Evolutionary conservation across 2,797 vertebrate genomes (phyloP), one percentile per base, ranked within the genome.

Genomic region (Telmatherina bonti): DNA sequence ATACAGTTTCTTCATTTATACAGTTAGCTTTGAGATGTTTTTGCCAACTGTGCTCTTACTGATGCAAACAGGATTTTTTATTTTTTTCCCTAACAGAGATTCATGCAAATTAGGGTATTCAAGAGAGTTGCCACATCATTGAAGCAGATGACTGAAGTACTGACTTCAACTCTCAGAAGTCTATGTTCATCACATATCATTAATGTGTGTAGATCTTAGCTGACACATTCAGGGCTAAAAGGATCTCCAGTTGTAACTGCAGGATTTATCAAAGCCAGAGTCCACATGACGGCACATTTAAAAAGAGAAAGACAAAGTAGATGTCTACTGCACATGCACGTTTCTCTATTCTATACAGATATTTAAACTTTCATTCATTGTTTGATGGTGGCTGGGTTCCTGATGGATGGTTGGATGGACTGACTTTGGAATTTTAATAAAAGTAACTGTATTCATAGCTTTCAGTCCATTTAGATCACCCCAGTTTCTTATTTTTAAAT

Each of bases 1-100:
- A 60, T 18, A 20, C n/a, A 43, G 18, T 72, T 71, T 62, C 68
- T 72, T 68, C 65, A 65, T 64, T 82, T 81, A 78, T 74, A 72
- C 59, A 24, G 59, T 60, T 61, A 61, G 52, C 26, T 74, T 62
- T 41, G 62, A 82, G 56, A 79, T 68, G 70, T 79, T 73, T 72
- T 70, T 57, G 56, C 64, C 57, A 71, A 77, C 76, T 30, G 47
- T 7, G 11, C 57, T 60, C 33, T 12, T 18, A 33, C 43, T 35
- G 63, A 74, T 74, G 43, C 56, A 70, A 74, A 67, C 49, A 36
- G 3, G 31, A 24, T 67, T n/a, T 70, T 59, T 59, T 79, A 49
- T 20, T 29, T 33, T 55, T 58, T 71, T 59, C 51, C 61, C 41
- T 2, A 1, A 35, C 31, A 72, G 20, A 18, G 52, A 59, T 43